phyloP scores from a whole-genome alignment of 2,888 invertebrate genomes.

The Halictus ligatus region DNA sequence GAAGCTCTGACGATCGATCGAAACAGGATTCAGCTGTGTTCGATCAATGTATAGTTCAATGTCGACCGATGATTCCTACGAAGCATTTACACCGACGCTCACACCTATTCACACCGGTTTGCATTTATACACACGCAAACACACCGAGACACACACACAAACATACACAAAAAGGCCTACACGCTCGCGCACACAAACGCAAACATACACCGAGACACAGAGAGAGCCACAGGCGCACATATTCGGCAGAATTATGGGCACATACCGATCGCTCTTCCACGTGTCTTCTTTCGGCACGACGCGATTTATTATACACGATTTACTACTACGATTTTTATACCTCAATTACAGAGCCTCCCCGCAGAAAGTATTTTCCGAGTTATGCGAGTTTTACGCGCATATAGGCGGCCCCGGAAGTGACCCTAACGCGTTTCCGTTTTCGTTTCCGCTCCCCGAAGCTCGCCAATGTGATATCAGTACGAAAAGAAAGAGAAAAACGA shows the following conservation, averaged over 20 bases:
- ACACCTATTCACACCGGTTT: conserved; percentile 60
- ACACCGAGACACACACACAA: conserved; percentile 29
- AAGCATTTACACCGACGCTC: conserved; percentile 61
- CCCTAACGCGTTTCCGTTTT: background rate
- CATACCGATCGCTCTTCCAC: conserved; percentile 68
- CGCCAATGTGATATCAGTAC: conserved; percentile 5
- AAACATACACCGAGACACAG: conserved; percentile 10
- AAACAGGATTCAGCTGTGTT: conserved; percentile 20
- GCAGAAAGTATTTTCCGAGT: conserved; percentile 53
- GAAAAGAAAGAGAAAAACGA: background rate
- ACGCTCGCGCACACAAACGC: background rate
- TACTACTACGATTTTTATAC: conserved; percentile 70
- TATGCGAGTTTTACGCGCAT: conserved; percentile 29
- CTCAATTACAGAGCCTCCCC: conserved; percentile 56
- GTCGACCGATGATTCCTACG: conserved; percentile 45
- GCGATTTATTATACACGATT: conserved; percentile 59
- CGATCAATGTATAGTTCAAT: conserved; percentile 39
- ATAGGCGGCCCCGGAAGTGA: conserved; percentile 57
- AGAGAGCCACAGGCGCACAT: conserved; percentile 31
- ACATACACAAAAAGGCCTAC: background rate
- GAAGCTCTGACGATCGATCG: background rate
- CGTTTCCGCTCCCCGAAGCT: background rate
- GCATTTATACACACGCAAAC: conserved; percentile 58
- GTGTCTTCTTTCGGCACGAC: conserved; percentile 66
- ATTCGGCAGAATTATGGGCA: conserved; percentile 37